These are phyloP conservation scores for Unio delphinus DNA, from an alignment of 2,888 invertebrate genomes.

Conservation along the genomic window DNA sequence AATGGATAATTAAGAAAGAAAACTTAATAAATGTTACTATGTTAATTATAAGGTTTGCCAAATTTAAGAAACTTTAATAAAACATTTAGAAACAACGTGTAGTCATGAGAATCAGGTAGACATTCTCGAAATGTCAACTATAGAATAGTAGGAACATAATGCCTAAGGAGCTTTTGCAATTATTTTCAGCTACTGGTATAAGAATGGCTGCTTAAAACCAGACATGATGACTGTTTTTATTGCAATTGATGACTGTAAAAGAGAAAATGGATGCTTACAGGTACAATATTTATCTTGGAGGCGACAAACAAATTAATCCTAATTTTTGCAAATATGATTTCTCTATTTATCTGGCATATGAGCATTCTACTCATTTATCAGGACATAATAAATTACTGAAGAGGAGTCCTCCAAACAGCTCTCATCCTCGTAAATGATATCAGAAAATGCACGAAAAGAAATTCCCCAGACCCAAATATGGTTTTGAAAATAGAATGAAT, in stretches of 20 bases:
- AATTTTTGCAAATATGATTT: no score
- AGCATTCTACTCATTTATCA: no score
- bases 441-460: no score
- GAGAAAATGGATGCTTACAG: constrained; percentile 66
- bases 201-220: constrained; percentile 64
- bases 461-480: no score
- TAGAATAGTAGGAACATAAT: background rate
- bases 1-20: background rate
- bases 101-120: background rate
- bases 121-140: background rate
- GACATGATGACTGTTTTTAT: constrained; percentile 68
- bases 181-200: constrained; percentile 66
- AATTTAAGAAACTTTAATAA: background rate
- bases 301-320: no score
- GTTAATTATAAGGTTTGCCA: background rate
- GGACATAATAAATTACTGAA: background rate
- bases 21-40: background rate
- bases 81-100: background rate
- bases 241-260: constrained; percentile 60
- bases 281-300: constrained; percentile 26
- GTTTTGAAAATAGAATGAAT: no score
- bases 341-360: no score
- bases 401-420: background rate
- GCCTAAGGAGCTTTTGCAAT: background rate
- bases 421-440: no score